Base-by-base conservation (phyloP, 2,113 vertebrate species). In the Trachemys scripta region DNA sequence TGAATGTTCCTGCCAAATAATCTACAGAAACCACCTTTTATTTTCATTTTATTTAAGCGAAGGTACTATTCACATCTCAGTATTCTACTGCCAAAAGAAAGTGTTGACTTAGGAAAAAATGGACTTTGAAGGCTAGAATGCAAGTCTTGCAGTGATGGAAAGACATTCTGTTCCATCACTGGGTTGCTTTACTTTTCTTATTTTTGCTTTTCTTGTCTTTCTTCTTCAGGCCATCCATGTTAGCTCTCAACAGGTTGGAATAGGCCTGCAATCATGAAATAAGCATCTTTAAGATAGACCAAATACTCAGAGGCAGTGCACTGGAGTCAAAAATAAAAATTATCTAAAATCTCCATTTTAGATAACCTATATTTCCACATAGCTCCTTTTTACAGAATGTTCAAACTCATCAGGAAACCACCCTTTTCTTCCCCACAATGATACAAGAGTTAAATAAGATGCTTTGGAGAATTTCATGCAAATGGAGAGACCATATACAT, bases 211-310 rank as follows among this genome's bases (percentile, higher is more conserved):
- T 99, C 97, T 99, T 99, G 97, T 99, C 99, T 97, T 99, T 99
- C 98, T 99, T 99, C 98, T 99, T 99, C 96, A 99, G 98, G 80
- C 99, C 99, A 50, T 99, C 99, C 99, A 99, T 99, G 98, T 99
- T 99, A 29, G 99, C 99, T 98, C 99, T 98, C 51, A 99, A 97
- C 69, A 99, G 98, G 96, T 99, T 99, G 89, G 99, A 99, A 86
- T 99, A 99, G 1, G 99, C 99, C 99, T 99, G 94, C 6, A 97
- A 98, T 94, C 20, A 96, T 94, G 38, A 97, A 90, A 47, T 13
- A 45, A n/a, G 91, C 88, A 22, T 6, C 57, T 56, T 47, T 38
- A 81, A 20, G 89, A n/a, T 20, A 88, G 29, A 93, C 59, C 29
- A 81, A 56, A 76, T 49, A 81, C 1, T 42, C 31, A 10, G 59